Evolutionary conservation across 1,140 invertebrate genomes (phyloP), one percentile per base, ranked within the genome.

Genomic region (Zaprionus lachaisei): DNA sequence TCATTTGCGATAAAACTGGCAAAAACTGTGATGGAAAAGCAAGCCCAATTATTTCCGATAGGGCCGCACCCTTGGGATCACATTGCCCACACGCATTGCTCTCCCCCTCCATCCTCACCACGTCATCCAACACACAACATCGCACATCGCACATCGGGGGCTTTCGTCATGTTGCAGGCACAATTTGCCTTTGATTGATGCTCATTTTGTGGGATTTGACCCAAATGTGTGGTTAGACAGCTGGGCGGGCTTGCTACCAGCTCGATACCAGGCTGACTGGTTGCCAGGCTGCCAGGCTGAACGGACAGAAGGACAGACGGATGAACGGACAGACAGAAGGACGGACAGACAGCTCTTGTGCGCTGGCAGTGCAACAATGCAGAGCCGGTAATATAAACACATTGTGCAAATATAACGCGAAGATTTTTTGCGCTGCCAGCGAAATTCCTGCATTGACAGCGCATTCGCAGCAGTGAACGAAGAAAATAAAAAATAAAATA

Each of bases 151-250:
- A 74, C 65, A 69, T 54, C 47, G 44, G 54, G 24, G 22, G 47
- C 68, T 62, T 69, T 74, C 65, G 68, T 69, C 57, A 68, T 71
- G 73, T 51, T 65, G 61, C 54, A 49, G 44, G 44, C 72, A 24
- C 69, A 67, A 75, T 75, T 72, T 71, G 69, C 61, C 51, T 65
- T 76, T 76, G 73, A 72, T 71, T 76, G 68, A 76, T 76, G 73
- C 68, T 72, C 68, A 76, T 76, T 72, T 76, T 72, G 73, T 65
- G 61, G 61, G 68, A 75, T 71, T 75, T 75, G 67, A 63, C 67
- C 31, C 72, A 75, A 75, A 70, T 71, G n/a, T 62, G 64, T 54
- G 31, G 12, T 41, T 51, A 51, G 47, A 51, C 47, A 51, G 47
- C 22, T 51, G 47, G 47, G 20, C 47, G 47, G 47, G 47, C n/a